Base-by-base conservation (phyloP, 1,140 invertebrate genomes). In the Drosophila grimshawi region DNA sequence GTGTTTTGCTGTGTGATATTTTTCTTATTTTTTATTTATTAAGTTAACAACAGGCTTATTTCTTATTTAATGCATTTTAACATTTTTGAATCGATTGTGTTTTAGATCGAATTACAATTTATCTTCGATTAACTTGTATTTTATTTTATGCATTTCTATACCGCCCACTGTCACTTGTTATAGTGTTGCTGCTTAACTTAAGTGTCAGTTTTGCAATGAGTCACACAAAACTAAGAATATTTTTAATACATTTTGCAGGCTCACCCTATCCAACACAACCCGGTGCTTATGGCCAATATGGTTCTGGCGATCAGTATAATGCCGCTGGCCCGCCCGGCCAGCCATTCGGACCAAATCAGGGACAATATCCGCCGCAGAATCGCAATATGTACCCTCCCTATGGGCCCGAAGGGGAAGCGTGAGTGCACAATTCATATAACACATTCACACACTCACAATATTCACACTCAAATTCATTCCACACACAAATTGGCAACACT, bases 371-470 rank as follows among this genome's bases (percentile, higher is more conserved):
- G 80, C 95, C 94, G 61, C 95, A 94, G 71, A 95, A 94, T 92
- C 94, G 95, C 93, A 94, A 95, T 78, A 95, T 95, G 77, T 96
- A 96, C 93, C 95, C 95, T 90, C 94, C 96, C 75, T 97, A 97
- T 86, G 95, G 95, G 69, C 94, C 95, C 35, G 96, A 96, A 80
- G 73, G 81, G 91, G 80, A 91, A 92, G 76, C 91, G 92, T 92
- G 91, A 92, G 91, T 93, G 76, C 70, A 67, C 63, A 81, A 80
- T 82, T 77, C 64, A 63, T 78, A 56, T 60, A 19, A 68, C 46
- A 71, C 7, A 55, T 29, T 55, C 35, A 56, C 30, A 72, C 51
- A 45, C 53, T 32, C 6, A 71, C 27, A 60, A 19, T 19, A 19
- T 19, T 19, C 45, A 77, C 53, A 77, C 60, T 30, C 51, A 76